These are phyloP conservation scores for Tautogolabrus adspersus DNA, from an alignment of 2,113 vertebrate species.

Conservation along the genomic window DNA sequence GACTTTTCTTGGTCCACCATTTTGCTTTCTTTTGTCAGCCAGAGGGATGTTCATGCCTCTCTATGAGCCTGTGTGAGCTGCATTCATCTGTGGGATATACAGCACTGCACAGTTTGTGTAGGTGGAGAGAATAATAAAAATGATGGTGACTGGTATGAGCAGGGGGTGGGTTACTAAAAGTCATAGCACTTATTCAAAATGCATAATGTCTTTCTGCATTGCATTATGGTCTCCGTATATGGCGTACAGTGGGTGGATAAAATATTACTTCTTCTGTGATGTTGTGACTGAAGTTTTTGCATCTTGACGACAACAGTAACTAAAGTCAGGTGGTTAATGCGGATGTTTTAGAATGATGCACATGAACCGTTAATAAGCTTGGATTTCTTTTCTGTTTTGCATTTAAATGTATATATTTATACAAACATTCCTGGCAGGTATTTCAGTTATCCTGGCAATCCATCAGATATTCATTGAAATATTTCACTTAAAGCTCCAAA, in stretches of 20 bases:
- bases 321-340: not conserved
- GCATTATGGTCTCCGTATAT: slow-evolving; percentile 3
- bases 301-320: not conserved
- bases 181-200: slow-evolving; percentile 4
- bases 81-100: not conserved
- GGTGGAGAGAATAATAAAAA: slow-evolving; percentile 11
- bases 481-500: not conserved
- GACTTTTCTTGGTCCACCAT: not conserved
- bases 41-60: not conserved
- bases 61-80: slow-evolving; percentile 12
- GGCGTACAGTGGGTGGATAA: not conserved
- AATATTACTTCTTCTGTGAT: not conserved
- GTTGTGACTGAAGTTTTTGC: not conserved
- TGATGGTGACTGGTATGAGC: slow-evolving; percentile 8
- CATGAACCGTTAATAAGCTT: too few species aligned
- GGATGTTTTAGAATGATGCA: not conserved
- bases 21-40: not conserved
- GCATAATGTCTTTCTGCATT: slow-evolving; percentile 8
- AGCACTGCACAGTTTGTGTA: slow-evolving; percentile 10
- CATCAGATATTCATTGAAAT: not conserved
- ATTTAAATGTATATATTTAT: too few species aligned
- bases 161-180: not conserved
- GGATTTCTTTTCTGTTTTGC: too few species aligned
- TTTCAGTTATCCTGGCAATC: not conserved
- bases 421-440: too few species aligned